Conservation (phyloP, 2,113 vertebrate species). For the Uria aalge region DNA sequence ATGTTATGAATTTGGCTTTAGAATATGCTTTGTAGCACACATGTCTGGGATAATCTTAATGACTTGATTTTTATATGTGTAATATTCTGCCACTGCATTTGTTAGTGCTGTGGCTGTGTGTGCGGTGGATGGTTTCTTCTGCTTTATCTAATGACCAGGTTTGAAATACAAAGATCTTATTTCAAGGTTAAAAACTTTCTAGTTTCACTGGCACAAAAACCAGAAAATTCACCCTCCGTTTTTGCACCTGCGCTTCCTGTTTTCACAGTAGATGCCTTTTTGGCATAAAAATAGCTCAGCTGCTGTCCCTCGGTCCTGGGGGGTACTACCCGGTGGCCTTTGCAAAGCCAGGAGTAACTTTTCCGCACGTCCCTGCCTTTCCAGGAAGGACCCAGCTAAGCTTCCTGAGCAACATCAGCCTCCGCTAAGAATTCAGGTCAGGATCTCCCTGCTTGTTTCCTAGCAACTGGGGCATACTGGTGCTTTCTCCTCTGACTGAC, state of each 20-base stretch:
- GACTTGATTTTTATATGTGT: neutral
- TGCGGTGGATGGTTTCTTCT: neutral
- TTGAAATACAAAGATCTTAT: neutral
- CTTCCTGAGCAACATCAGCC: conserved; percentile 60
- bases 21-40: neutral
- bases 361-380: neutral
- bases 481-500: conserved; percentile 49
- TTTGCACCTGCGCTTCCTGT: neutral
- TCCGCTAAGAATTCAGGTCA: conserved; percentile 72
- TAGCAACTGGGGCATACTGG: conserved; percentile 71
- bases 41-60: neutral
- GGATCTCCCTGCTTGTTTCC: conserved; percentile 67
- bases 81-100: neutral
- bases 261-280: neutral
- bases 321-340: neutral
- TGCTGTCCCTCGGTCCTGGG: neutral
- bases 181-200: neutral
- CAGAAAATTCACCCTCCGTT: neutral
- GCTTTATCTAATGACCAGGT: neutral
- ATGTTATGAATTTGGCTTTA: neutral
- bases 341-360: conserved; percentile 7
- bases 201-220: neutral
- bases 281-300: neutral
- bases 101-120: neutral
- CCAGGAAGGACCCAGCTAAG: neutral